Conservation (phyloP, 53 echinoderm and acorn worm genomes). For the Apostichopus leukothele region DNA sequence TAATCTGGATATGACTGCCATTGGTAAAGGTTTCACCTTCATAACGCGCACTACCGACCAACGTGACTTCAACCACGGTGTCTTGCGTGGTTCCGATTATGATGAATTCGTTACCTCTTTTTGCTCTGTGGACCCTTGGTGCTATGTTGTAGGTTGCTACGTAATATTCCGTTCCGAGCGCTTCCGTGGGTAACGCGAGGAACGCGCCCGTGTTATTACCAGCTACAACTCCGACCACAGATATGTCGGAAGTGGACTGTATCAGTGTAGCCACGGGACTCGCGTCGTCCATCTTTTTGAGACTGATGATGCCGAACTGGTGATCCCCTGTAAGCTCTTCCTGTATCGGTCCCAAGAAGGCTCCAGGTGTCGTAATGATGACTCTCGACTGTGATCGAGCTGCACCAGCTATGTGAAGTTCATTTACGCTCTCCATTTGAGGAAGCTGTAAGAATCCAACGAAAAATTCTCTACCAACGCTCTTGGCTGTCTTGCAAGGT, state of each 20-base stretch:
- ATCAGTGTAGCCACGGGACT: conserved; percentile 67
- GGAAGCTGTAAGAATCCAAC: conserved; percentile 83
- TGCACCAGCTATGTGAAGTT: conserved; percentile 73
- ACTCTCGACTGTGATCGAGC: conserved; percentile 69
- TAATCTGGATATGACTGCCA: conserved; percentile 45
- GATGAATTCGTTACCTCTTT: conserved; percentile 84
- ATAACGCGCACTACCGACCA: conserved; percentile 40
- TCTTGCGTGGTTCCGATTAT: conserved; percentile 69
- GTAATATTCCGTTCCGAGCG: conserved; percentile 82
- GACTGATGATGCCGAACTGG: conserved; percentile 45
- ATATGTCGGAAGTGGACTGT: conserved; percentile 71
- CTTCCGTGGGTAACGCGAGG: conserved; percentile 77
- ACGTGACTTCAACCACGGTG: conserved; percentile 58
- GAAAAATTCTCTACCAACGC: conserved; percentile 76
- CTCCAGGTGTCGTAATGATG: conserved; percentile 57
- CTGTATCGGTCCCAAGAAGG: not conserved
- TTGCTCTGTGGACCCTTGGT: conserved; percentile 60
- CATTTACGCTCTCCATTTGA: conserved; percentile 56
- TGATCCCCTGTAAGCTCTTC: conserved; percentile 55
- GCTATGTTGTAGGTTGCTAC: conserved; percentile 75
- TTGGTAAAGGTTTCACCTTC: conserved; percentile 4
- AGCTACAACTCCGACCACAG: conserved; percentile 74
- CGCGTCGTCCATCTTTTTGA: conserved; percentile 12
- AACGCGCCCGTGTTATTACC: conserved; percentile 92
- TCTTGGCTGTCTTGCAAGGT: conserved; percentile 41